Evolutionary conservation across 2,888 invertebrate species (phyloP).

Genomic region (Epinotia demarniana): DNA sequence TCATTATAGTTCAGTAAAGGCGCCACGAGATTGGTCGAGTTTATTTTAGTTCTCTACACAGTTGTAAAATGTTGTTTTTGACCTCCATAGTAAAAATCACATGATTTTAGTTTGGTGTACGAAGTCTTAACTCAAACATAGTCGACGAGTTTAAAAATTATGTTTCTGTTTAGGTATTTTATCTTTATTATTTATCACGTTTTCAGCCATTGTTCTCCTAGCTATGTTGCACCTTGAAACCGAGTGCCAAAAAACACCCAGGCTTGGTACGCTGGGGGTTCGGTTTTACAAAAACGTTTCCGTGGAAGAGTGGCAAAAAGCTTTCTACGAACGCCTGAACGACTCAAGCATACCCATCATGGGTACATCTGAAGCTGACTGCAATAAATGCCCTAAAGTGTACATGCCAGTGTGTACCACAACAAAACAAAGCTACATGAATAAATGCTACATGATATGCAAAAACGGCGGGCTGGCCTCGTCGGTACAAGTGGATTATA

Average conservation of each 20-base stretch:
- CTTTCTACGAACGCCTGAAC: background rate
- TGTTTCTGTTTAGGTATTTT: no score
- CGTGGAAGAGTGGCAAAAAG: background rate
- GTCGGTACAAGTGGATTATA: background rate
- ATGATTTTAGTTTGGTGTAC: no score
- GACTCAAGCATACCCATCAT: background rate
- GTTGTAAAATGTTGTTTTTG: no score
- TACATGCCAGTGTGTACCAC: conserved; percentile 3
- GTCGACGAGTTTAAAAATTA: no score
- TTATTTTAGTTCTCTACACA: no score
- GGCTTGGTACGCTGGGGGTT: background rate
- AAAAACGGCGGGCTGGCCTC: background rate
- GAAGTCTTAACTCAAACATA: no score
- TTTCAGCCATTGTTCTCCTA: background rate
- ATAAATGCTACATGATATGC: conserved; percentile 10
- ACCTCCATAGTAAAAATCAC: no score
- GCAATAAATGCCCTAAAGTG: background rate
- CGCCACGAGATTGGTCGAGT: no score
- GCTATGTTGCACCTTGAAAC: background rate
- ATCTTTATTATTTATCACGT: background rate
- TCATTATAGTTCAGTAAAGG: no score
- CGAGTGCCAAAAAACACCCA: background rate
- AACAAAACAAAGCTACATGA: background rate
- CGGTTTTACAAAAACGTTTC: background rate
- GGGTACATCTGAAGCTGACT: background rate